These are phyloP conservation scores for Tenebrosternarchus preto DNA, from an alignment of 2,113 vertebrate genomes.

Conservation along the genomic window DNA sequence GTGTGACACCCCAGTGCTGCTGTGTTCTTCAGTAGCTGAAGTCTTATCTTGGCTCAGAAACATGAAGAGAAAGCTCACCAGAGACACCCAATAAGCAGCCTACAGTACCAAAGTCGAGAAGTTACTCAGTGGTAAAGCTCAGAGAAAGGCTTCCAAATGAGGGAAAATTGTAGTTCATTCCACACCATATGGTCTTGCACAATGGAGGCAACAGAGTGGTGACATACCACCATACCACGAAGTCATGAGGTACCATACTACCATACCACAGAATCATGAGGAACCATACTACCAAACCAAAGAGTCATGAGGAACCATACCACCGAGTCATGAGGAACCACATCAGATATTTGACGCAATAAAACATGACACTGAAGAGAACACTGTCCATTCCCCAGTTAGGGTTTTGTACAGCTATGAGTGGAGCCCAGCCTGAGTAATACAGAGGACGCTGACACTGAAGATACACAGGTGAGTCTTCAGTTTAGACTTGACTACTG, in stretches of 20 bases:
- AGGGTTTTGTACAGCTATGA: too few relatives aligned
- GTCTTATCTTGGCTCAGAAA: background rate
- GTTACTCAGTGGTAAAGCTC: background rate
- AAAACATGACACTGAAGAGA: too few relatives aligned
- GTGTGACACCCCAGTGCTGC: background rate
- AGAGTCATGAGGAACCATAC: too few relatives aligned
- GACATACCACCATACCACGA: too few relatives aligned
- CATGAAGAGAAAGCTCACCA: background rate
- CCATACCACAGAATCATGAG: too few relatives aligned
- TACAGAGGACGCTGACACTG: background rate
- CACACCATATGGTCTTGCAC: background rate
- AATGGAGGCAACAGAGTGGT: background rate
- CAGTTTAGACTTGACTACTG: background rate
- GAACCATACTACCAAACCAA: too few relatives aligned
- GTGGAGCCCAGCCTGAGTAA: too few relatives aligned
- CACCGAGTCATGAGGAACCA: too few relatives aligned
- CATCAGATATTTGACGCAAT: too few relatives aligned
- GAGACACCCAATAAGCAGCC: background rate
- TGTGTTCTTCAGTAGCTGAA: background rate
- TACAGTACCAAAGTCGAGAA: background rate
- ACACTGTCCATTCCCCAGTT: background rate
- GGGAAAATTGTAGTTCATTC: background rate
- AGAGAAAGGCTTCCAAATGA: background rate
- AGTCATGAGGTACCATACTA: too few relatives aligned
- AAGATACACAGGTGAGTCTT: background rate